Base-by-base conservation (phyloP, 2,888 invertebrate species). In the Leucoma salicis region DNA sequence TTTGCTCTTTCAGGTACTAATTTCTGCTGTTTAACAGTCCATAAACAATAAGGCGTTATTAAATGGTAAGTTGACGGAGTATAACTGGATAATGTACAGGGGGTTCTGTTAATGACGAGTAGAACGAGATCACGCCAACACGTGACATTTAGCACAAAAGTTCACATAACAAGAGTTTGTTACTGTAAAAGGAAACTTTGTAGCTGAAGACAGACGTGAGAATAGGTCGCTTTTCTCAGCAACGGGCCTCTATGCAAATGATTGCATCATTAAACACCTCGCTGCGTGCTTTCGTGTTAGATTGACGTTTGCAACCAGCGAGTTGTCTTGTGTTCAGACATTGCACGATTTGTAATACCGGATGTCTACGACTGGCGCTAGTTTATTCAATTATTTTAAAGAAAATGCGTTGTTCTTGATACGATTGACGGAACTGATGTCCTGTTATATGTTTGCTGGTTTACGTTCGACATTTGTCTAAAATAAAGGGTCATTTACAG, bases 251-350 rank as follows among this genome's bases (percentile, higher is more conserved):
- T 84, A 89, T 89, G 89, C 87, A 89, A 88, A 89, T 88, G 77
- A 80, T 82, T 79, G 82, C 81, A 83, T 88, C 88, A 86, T 89
- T 89, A 88, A 85, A 85, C 88, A 88, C 84, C 82, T 81, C 64
- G 78, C 71, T 69, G 70, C 66, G 68, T 62, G 78, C 74, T 76
- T 75, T 78, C 74, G 82, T 74, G 79, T 78, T 77, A 73, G 80
- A 81, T 72, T 78, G 85, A 85, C 84, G 73, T 67, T 69, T 68
- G 78, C 58, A 64, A 65, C 53, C 44, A 54, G 48, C 51, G 50
- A 56, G 50, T 62, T 63, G 65, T 64, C 62, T 63, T 56, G 56
- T 55, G 64, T 44, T 54, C 53, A 46, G 57, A 65, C 27, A 21
- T 21, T 6, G 21, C 74, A 63, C 68, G 75, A 73, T 74, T 74